phyloP scores from a whole-genome alignment of 2,113 vertebrate species.

The Dasyprocta punctata region DNA sequence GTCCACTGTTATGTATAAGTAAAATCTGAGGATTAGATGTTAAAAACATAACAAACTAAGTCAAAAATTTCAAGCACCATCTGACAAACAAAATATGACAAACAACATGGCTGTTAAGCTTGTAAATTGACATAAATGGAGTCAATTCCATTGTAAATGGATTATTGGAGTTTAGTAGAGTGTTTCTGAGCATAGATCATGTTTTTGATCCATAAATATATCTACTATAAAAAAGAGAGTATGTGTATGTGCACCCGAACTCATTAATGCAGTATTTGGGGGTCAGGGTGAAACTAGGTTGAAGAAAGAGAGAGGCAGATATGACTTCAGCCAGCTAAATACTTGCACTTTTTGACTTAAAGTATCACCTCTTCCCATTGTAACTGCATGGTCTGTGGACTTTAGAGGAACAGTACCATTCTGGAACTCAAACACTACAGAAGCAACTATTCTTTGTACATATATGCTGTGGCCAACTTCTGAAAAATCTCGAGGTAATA shows the following conservation, averaged over 20 bases:
- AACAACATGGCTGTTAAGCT: background rate
- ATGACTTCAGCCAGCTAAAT: background rate
- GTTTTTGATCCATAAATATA: background rate
- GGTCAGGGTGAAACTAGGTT: background rate
- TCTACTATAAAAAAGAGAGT: background rate
- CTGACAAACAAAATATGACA: background rate
- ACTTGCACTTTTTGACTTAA: background rate
- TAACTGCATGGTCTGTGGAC: background rate
- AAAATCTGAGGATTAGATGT: constrained; percentile 7
- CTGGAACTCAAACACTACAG: background rate
- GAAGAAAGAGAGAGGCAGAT: background rate
- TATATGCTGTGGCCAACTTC: background rate
- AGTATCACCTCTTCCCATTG: background rate
- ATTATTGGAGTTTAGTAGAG: background rate
- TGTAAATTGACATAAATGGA: background rate
- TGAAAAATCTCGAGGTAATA: background rate
- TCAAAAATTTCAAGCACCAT: background rate
- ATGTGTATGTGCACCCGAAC: background rate
- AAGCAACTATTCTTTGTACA: constrained; percentile 34
- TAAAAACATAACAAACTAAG: constrained; percentile 34
- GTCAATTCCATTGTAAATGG: background rate
- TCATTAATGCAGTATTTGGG: background rate
- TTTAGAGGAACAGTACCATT: background rate
- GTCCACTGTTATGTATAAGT: background rate
- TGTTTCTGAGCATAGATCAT: background rate